Base-by-base conservation (phyloP, 2,797 vertebrate species). In the Acanthurus leucopareius region DNA sequence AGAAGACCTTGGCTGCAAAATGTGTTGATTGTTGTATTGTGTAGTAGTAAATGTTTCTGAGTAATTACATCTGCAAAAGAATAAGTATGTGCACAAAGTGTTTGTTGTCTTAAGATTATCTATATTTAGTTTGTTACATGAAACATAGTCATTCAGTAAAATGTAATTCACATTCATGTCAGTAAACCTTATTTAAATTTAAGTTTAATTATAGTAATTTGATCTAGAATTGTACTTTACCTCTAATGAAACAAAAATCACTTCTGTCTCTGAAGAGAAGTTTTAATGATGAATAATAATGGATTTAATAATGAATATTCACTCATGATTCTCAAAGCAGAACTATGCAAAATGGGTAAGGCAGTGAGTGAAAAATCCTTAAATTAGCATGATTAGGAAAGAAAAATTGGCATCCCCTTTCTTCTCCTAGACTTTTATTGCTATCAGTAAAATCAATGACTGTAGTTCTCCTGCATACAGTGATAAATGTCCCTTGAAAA, bases 401-500 rank as follows among this genome's bases (percentile, higher is more conserved):
- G 7, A 66, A 70, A 65, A 62, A 28, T 53, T 25, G 40, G 13
- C 28, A 0, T 10, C 19, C 32, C 45, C 35, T 42, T 65, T 32
- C 51, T 71, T 14, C 11, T 4, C 4, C 25, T 11, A 11, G n/a
- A 59, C 15, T 51, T 16, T 60, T 10, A 56, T 32, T 32, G 28
- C 28, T 53, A 44, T 19, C 25, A 44, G 22, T 17, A 70, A 20
- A 6, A 22, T 15, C 15, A 28, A 9, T 25, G 17, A 69, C 28
- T 56, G 8, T 28, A 25, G 25, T 80, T n/a, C 38, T 51, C 60
- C 58, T 71, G 45, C 40, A 68, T 22, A 35, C 20, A 20, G 25
- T 56, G 19, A 73, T 58, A 48, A 57, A 45, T 45, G 51, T 57
- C 54, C 22, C 19, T 13, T 19, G 52, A 38, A 80, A 74, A 42